Percentiles rank a stretch among this genome's conserved stretches.
Conservation (phyloP, 1,140 invertebrate species). For the Acromyrmex charruanus region DNA sequence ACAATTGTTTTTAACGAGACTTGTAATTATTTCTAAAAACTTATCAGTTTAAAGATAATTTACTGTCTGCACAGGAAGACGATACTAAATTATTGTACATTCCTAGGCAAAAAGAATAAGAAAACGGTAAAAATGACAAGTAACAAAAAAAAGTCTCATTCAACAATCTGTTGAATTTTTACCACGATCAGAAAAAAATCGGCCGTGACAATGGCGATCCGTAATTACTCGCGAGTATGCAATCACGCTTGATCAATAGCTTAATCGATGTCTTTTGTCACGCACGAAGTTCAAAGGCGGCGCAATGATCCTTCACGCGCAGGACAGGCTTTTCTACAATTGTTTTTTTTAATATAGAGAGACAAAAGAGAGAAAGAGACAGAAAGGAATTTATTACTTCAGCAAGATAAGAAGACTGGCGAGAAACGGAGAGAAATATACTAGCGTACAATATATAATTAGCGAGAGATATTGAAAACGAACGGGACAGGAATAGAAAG, state of each 20-base stretch:
- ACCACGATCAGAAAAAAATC: neutral
- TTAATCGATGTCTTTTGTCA: conserved; percentile 57
- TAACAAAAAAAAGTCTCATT: conserved; percentile 23
- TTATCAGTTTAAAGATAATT: neutral
- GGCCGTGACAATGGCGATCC: conserved; percentile 21
- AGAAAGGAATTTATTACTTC: neutral
- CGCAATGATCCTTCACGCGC: conserved; percentile 14
- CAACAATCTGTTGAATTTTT: conserved; percentile 24
- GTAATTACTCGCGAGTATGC: conserved; percentile 37
- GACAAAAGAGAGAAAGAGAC: neutral
- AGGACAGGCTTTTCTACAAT: conserved; percentile 21
- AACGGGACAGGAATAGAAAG: neutral
- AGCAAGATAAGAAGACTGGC: neutral
- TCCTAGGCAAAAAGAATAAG: neutral
- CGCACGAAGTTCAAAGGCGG: conserved; percentile 51
- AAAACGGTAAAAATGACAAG: neutral
- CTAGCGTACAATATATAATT: neutral
- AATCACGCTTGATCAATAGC: conserved; percentile 48
- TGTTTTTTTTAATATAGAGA: neutral
- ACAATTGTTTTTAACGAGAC: neutral
- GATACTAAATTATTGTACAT: neutral
- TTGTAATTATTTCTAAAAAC: neutral
- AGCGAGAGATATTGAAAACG: neutral
- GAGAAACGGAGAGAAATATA: neutral
- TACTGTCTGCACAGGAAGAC: neutral